These are phyloP conservation scores for Procambarus virginalis DNA, from an alignment of 1,140 invertebrate genomes.

Conservation along the genomic window DNA sequence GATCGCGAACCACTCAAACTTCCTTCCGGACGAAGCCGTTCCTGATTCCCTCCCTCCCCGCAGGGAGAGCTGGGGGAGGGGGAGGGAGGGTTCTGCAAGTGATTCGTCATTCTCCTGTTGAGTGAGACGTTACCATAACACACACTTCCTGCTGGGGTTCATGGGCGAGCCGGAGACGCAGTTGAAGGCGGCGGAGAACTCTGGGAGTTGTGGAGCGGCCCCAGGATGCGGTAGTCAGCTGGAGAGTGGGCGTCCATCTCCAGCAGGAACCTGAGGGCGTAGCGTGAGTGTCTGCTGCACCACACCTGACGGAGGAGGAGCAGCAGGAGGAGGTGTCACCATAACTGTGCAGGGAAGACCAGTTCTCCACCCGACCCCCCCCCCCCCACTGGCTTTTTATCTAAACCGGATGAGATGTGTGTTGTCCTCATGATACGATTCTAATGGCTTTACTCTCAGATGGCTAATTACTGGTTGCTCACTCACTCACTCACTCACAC, in stretches of 20 bases:
- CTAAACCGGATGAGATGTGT: not conserved
- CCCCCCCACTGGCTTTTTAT: constrained; percentile 13
- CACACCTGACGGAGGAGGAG: constrained; percentile 13
- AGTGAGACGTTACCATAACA: not conserved
- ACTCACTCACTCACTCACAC: not conserved
- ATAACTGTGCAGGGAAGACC: too few species aligned
- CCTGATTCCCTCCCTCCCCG: too few species aligned
- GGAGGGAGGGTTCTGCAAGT: too few species aligned
- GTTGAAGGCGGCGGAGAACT: constrained; percentile 91
- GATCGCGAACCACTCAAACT: too few species aligned
- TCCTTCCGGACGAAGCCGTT: too few species aligned
- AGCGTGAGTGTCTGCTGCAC: constrained; percentile 27
- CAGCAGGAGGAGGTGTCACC: too few species aligned
- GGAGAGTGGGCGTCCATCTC: constrained; percentile 79
- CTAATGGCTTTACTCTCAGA: not conserved
- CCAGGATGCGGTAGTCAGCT: constrained; percentile 87
- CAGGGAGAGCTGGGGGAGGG: too few species aligned
- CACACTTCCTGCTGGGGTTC: constrained; percentile 92
- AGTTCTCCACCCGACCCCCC: constrained; percentile 8
- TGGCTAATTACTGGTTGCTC: not conserved
- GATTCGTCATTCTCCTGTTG: too few species aligned
- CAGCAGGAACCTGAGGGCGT: constrained; percentile 21
- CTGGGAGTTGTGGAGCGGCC: constrained; percentile 88
- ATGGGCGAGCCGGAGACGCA: constrained; percentile 86
- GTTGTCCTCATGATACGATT: too few species aligned